Percentiles rank a stretch among this genome's conserved stretches.
phyloP scores from a whole-genome alignment of 2,888 invertebrate genomes.

The Polietes domitor region DNA sequence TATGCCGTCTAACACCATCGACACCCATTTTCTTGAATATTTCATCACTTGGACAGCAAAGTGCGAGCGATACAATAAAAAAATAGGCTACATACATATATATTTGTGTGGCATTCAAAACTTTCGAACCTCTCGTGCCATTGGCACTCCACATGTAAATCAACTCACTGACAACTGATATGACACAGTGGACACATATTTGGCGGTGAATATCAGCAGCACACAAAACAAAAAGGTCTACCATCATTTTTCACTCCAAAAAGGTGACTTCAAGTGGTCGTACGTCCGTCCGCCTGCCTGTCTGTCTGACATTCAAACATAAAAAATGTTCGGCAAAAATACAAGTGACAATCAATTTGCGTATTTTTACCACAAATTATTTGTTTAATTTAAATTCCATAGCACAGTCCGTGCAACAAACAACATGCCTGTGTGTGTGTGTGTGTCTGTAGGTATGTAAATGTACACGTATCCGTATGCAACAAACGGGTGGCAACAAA shows the following conservation, averaged over 20 bases:
- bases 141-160: conserved; percentile 14
- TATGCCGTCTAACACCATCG: too few species aligned
- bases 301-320: conserved; percentile 19
- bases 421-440: background rate
- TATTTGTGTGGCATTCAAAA: background rate
- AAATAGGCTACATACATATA: background rate
- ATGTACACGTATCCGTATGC: conserved; percentile 60
- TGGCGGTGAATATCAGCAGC: background rate
- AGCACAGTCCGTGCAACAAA: conserved; percentile 1
- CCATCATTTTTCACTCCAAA: conserved; percentile 20
- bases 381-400: conserved; percentile 74
- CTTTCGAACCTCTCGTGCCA: conserved; percentile 3
- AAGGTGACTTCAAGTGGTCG: conserved; percentile 2
- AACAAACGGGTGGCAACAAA: conserved; percentile 40
- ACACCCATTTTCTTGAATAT: too few species aligned
- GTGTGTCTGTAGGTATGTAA: conserved; percentile 58
- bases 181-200: conserved; percentile 9
- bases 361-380: conserved; percentile 77
- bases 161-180: conserved; percentile 28
- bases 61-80: conserved; percentile 8
- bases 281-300: background rate
- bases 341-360: conserved; percentile 76
- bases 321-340: conserved; percentile 24
- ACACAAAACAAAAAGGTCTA: conserved; percentile 12
- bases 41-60: background rate